Conservation (phyloP, 2,888 invertebrate species). For the Augochlorella aurata region DNA sequence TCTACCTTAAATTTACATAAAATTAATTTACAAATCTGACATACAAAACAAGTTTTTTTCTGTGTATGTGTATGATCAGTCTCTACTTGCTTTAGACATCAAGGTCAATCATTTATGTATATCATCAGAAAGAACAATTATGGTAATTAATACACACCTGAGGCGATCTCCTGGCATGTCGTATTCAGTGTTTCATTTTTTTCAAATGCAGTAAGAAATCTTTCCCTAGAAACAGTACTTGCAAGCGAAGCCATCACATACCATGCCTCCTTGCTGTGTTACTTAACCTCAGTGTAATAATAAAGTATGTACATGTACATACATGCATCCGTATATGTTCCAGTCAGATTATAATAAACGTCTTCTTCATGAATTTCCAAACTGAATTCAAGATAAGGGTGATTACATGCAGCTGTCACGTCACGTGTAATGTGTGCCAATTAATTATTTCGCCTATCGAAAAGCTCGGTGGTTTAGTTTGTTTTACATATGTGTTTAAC, state of each 20-base stretch:
- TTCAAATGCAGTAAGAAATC: constrained; percentile 75
- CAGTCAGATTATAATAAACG: not conserved
- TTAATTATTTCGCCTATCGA: not conserved
- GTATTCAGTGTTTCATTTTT: constrained; percentile 81
- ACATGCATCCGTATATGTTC: not conserved
- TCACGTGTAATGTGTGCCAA: not conserved
- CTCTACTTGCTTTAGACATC: constrained; percentile 26
- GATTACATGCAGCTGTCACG: not conserved
- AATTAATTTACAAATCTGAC: not conserved
- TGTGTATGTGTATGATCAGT: not conserved
- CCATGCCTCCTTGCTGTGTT: constrained; percentile 37
- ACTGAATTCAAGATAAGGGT: not conserved
- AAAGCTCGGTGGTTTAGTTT: not conserved
- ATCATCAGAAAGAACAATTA: constrained; percentile 31
- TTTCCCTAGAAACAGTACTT: constrained; percentile 59
- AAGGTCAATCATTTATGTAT: constrained; percentile 35
- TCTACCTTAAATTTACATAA: not conserved
- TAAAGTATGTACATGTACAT: constrained; percentile 5
- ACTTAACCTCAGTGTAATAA: constrained; percentile 49
- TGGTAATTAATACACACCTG: constrained; percentile 79
- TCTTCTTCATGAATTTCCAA: not conserved
- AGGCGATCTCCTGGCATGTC: constrained; percentile 82
- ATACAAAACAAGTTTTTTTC: constrained; percentile 20
- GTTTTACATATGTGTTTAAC: constrained; percentile 20
- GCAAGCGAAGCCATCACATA: constrained; percentile 62